phyloP scores from a whole-genome alignment of 2,113 vertebrate species.

The Aphyosemion australe region DNA sequence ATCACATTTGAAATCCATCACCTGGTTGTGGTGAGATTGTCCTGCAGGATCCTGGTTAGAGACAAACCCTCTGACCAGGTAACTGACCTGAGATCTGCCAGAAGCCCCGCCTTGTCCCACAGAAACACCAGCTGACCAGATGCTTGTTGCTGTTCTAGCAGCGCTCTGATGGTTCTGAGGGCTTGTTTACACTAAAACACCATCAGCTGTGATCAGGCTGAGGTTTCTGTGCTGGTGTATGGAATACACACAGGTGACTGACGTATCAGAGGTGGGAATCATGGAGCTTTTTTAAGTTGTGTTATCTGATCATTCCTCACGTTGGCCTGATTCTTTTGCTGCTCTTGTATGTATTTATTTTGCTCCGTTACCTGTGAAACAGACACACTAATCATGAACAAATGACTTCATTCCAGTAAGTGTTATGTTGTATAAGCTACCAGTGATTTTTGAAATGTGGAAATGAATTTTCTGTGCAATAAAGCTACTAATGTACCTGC shows the following conservation, averaged over 20 bases:
- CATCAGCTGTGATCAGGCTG: no score
- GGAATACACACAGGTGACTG: no score
- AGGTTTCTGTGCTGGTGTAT: no score
- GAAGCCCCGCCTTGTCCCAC: no score
- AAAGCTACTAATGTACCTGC: constrained; percentile 37
- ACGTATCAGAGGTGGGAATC: no score
- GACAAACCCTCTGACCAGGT: constrained; percentile 17
- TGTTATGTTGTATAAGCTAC: constrained; percentile 51
- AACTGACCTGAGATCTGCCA: not conserved
- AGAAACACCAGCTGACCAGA: no score
- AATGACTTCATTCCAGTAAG: constrained; percentile 54
- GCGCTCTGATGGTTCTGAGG: no score
- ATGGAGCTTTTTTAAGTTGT: no score
- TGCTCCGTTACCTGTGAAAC: constrained; percentile 48
- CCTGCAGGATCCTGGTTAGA: not conserved
- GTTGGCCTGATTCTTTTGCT: not conserved
- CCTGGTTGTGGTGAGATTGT: not conserved
- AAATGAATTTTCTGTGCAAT: constrained; percentile 69
- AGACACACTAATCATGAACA: constrained; percentile 59
- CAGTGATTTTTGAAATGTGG: constrained; percentile 43
- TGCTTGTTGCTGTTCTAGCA: no score
- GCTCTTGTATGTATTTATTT: constrained; percentile 59
- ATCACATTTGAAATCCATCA: no score
- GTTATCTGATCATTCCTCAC: no score
- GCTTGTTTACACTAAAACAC: no score